Conservation (phyloP, 2,797 vertebrate species). For the Mergus octosetaceus region DNA sequence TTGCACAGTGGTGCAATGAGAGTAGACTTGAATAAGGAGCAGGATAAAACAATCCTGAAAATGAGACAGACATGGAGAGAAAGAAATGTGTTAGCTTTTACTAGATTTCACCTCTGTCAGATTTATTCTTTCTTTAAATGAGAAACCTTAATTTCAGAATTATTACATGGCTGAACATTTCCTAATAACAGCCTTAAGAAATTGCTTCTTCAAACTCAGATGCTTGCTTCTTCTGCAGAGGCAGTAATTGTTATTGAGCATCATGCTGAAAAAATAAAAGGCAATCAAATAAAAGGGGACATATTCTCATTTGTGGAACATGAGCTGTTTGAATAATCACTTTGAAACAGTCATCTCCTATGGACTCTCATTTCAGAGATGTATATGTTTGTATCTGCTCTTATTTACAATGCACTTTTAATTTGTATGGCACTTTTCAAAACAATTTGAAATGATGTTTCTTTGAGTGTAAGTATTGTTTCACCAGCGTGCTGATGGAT, state of each 20-base stretch:
- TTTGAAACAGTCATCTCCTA: not conserved
- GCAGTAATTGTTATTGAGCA: not conserved
- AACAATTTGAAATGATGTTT: not conserved
- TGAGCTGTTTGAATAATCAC: not conserved
- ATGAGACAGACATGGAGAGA: slow-evolving; percentile 14
- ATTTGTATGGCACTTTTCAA: not conserved
- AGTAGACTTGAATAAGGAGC: not conserved
- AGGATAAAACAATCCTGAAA: slow-evolving; percentile 40
- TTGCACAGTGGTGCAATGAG: not conserved
- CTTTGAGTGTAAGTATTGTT: not conserved
- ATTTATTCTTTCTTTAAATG: not conserved
- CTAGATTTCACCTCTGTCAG: not conserved
- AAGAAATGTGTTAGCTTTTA: not conserved
- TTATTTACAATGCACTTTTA: not conserved
- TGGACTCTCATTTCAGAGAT: not conserved
- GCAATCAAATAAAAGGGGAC: not conserved
- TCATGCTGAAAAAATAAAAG: not conserved
- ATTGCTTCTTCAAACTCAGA: slow-evolving; percentile 35
- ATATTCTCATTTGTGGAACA: not conserved
- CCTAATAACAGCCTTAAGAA: slow-evolving; percentile 23
- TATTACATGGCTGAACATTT: slow-evolving; percentile 34
- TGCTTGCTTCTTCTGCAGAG: not conserved
- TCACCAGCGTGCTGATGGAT: not conserved
- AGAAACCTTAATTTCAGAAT: slow-evolving; percentile 58
- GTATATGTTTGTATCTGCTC: not conserved